These are phyloP conservation scores for Theocolax elegans DNA, from an alignment of 1,140 invertebrate species.

Conservation along the genomic window DNA sequence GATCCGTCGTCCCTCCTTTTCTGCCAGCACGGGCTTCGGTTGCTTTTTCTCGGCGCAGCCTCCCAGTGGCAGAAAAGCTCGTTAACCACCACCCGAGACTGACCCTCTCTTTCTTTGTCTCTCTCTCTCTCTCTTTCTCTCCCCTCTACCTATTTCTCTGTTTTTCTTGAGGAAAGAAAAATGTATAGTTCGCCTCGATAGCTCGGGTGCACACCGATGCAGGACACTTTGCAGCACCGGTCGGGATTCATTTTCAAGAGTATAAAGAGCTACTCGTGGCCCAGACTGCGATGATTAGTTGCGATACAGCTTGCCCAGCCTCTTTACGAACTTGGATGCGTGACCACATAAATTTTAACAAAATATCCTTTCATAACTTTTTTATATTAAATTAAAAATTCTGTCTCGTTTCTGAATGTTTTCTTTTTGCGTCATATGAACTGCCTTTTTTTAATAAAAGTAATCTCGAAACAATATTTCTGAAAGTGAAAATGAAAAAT, in stretches of 20 bases:
- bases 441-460: too few species aligned
- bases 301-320: not conserved
- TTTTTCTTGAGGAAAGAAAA: slow-evolving; percentile 6
- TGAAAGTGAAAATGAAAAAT: too few species aligned
- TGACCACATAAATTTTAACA: too few species aligned
- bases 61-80: slow-evolving; percentile 39
- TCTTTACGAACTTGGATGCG: too few species aligned
- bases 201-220: not conserved
- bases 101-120: slow-evolving; percentile 38
- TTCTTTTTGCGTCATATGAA: too few species aligned
- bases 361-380: too few species aligned
- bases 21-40: slow-evolving; percentile 17
- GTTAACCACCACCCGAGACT: slow-evolving; percentile 50
- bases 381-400: too few species aligned
- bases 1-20: slow-evolving; percentile 30
- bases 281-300: too few species aligned
- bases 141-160: not conserved
- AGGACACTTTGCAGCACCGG: not conserved
- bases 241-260: too few species aligned
- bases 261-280: too few species aligned
- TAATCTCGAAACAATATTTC: too few species aligned
- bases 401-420: too few species aligned
- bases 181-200: not conserved
- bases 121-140: not conserved
- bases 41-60: not conserved